Conservation (phyloP, 2,113 vertebrate species). For the Ageneiosus marmoratus region DNA sequence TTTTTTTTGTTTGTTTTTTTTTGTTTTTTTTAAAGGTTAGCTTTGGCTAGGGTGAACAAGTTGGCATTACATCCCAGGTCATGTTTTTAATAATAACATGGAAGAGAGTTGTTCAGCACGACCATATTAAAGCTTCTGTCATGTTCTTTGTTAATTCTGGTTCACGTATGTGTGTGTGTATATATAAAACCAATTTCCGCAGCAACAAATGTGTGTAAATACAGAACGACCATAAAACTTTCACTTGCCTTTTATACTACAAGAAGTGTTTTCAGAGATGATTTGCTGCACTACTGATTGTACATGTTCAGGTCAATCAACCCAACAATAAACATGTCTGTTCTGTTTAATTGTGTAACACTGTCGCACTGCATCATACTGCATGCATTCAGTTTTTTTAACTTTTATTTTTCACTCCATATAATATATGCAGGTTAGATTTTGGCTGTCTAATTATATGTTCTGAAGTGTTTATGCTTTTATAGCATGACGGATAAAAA, state of each 20-base stretch:
- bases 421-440: background rate
- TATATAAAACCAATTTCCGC: background rate
- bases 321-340: background rate
- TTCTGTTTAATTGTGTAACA: background rate
- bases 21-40: background rate
- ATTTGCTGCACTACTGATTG: background rate
- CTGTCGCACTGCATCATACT: background rate
- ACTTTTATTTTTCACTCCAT: background rate
- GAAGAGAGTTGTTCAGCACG: background rate
- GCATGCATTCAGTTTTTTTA: background rate
- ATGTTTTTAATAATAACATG: background rate
- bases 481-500: too few relatives aligned
- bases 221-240: background rate
- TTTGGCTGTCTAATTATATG: background rate
- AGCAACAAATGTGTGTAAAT: background rate
- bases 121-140: background rate
- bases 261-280: background rate
- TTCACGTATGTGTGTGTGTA: background rate
- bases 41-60: background rate
- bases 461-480: background rate
- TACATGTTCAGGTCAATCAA: constrained; percentile 11
- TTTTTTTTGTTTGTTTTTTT: background rate
- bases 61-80: background rate
- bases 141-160: background rate
- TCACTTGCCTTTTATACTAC: background rate